A percentile compares a stretch with the other conserved stretches of the same genome.
phyloP scores from a whole-genome alignment of 2,888 invertebrate species.

The Mechanitis messenoides region DNA sequence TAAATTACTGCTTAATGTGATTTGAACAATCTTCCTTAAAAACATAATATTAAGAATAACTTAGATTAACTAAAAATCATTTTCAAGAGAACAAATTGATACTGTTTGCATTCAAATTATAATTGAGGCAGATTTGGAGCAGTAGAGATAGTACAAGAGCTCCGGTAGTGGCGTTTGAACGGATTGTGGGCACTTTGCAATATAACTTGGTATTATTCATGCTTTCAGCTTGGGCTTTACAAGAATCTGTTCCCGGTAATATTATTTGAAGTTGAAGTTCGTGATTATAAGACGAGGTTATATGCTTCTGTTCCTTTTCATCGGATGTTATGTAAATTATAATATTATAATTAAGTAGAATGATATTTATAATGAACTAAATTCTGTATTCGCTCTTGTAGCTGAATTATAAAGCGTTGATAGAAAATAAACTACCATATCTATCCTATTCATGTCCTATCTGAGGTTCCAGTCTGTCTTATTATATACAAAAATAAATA shows the following conservation, averaged over 20 bases:
- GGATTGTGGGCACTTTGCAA: conserved; percentile 25
- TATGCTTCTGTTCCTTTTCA: too few relatives aligned
- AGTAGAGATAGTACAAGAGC: conserved; percentile 18
- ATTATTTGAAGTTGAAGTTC: conserved; percentile 1
- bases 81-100: conserved; percentile 2
- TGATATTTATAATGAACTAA: too few relatives aligned
- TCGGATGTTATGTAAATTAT: too few relatives aligned
- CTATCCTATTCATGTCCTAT: too few relatives aligned
- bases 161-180: conserved; percentile 17
- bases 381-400: too few relatives aligned
- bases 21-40: background rate
- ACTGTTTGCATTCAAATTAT: conserved; percentile 9
- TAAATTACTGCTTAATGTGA: background rate
- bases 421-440: too few relatives aligned
- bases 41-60: background rate
- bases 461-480: too few relatives aligned
- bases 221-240: conserved; percentile 12
- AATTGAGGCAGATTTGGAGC: conserved; percentile 22
- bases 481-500: too few relatives aligned
- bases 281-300: background rate
- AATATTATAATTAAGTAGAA: too few relatives aligned
- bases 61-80: background rate
- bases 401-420: too few relatives aligned
- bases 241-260: background rate
- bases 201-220: conserved; percentile 26